Base-by-base conservation (phyloP, 2,888 invertebrate species). In the Diaprepes abbreviatus region DNA sequence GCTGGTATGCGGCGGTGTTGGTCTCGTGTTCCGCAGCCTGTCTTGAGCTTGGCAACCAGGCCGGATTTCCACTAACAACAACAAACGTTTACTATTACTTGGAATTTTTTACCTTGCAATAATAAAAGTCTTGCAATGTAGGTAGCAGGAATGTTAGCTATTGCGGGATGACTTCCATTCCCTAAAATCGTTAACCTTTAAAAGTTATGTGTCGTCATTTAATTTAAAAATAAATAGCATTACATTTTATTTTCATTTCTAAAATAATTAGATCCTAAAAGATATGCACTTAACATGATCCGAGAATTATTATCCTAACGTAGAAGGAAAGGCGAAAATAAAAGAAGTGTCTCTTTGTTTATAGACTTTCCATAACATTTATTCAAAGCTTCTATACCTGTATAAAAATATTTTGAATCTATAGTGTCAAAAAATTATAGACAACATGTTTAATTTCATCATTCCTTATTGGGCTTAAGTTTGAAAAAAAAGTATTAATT, bases 1-100 rank as follows among this genome's bases (percentile, higher is more conserved):
- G 3, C 38, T 31, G 66, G 66, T 59, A 66, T 66, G 66, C 66
- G 45, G 54, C 36, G 63, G 54, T 54, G 52, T 64, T 14, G 43
- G 43, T 45, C 58, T 58, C 58, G 36, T 57, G 66, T 66, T 58
- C 58, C 55, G 66, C 66, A 21, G 35, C 21, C 50, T 33, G 52
- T 50, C 48, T 52, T 31, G 38, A 31, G 40, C 24, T 45, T 24
- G 24, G 45, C 45, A 24, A 45, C 45, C 45, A 45, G n/a, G 57
- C 40, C 24, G 24, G 40, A 54, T 40, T 64, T 64, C 64, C 64
- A 64, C 64, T 64, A 64, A 54, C 52, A 38, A 52, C 64, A 40
- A 64, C 62, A 62, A 62, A 62, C 38, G 52, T 62, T 48, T 45
- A 16, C 36, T 59, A 59, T 59, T 59, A 45, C 59, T 31, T n/a